Conservation (phyloP, 2,888 invertebrate species). For the Pycnomerus fuliginosus region DNA sequence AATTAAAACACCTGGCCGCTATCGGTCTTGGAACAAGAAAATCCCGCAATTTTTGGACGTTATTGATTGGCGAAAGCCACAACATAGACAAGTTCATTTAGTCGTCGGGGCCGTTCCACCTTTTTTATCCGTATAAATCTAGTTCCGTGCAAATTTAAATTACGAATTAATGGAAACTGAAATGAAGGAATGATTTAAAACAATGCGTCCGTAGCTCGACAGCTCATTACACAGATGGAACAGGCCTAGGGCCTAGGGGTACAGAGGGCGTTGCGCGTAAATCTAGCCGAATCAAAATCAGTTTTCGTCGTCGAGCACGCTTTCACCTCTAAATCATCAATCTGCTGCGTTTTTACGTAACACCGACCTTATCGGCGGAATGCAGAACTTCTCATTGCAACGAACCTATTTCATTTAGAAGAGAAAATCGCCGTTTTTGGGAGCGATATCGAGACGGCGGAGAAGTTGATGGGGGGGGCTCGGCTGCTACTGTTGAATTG, state of each 20-base stretch:
- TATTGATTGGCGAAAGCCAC: slow-evolving; percentile 12
- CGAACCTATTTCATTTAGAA: slow-evolving; percentile 25
- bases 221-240: slow-evolving; percentile 29
- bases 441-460: slow-evolving; percentile 17
- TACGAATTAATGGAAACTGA: slow-evolving; percentile 35
- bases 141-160: slow-evolving; percentile 31
- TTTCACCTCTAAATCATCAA: slow-evolving; percentile 24
- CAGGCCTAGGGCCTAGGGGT: slow-evolving; percentile 12
- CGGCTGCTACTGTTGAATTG: slow-evolving; percentile 35
- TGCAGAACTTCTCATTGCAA: slow-evolving; percentile 25
- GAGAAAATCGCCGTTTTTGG: slow-evolving; percentile 19
- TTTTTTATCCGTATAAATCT: slow-evolving; percentile 23
- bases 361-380: slow-evolving; percentile 25
- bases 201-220: slow-evolving; percentile 30
- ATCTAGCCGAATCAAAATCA: slow-evolving; percentile 16
- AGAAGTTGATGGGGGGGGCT: slow-evolving; percentile 11
- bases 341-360: slow-evolving; percentile 24
- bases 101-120: neutral
- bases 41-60: slow-evolving; percentile 13
- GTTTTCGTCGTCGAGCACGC: slow-evolving; percentile 18
- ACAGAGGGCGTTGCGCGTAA: slow-evolving; percentile 5
- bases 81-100: slow-evolving; percentile 1
- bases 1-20: slow-evolving; percentile 26
- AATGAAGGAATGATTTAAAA: slow-evolving; percentile 37
- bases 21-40: slow-evolving; percentile 6